Conservation (phyloP, 2,113 vertebrate species). For the Nothocercus julius region DNA sequence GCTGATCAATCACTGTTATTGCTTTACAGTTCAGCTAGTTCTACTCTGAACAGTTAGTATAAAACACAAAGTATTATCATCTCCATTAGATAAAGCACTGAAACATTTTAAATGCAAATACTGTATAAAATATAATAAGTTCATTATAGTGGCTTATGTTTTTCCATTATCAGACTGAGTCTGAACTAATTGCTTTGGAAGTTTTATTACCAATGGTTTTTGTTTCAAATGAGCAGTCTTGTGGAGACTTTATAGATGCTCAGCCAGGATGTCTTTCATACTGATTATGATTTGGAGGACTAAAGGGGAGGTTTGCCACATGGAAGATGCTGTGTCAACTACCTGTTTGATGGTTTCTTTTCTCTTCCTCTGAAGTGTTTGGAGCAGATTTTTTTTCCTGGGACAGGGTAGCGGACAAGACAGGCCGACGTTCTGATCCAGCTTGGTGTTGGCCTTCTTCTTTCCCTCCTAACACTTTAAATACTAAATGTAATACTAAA, state of each 20-base stretch:
- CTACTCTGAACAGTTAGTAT: slow-evolving; percentile 4
- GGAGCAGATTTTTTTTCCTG: neutral
- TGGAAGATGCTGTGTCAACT: neutral
- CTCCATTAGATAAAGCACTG: slow-evolving; percentile 47
- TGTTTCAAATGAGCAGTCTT: slow-evolving; percentile 6
- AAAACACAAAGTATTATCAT: slow-evolving; percentile 21
- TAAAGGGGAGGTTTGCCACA: neutral
- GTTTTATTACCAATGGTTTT: slow-evolving; percentile 25
- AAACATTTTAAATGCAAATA: slow-evolving; percentile 58
- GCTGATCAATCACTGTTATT: slow-evolving; percentile 29
- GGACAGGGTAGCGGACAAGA: neutral
- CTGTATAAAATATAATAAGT: slow-evolving; percentile 49
- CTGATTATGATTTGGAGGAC: neutral
- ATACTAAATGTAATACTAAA: neutral
- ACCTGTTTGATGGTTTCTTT: neutral
- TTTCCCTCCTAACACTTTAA: neutral
- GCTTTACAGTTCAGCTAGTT: slow-evolving; percentile 58
- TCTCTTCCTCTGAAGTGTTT: neutral
- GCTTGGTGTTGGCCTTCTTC: neutral
- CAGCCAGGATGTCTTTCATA: neutral
- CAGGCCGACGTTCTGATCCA: neutral
- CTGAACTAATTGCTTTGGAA: slow-evolving; percentile 45
- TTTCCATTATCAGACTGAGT: slow-evolving; percentile 44
- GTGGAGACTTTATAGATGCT: neutral
- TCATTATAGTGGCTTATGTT: slow-evolving; percentile 17